These are phyloP conservation scores for Spodoptera frugiperda DNA, from an alignment of 1,140 invertebrate genomes.

Conservation along the genomic window DNA sequence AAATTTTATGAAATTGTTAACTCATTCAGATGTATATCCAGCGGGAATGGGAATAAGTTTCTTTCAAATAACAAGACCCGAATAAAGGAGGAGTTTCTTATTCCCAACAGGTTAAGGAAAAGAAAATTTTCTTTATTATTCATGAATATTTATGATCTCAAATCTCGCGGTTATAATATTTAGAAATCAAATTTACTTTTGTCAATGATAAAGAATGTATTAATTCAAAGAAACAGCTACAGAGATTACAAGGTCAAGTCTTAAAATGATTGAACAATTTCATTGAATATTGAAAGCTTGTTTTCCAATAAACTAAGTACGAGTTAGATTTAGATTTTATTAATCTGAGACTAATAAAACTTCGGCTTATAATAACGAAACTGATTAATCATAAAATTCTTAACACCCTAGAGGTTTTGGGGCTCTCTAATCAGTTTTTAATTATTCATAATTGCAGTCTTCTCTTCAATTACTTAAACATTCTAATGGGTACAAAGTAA, in stretches of 20 bases:
- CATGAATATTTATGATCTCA: constrained; percentile 49
- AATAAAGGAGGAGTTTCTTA: constrained; percentile 44
- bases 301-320: neutral
- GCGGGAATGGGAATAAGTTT: constrained; percentile 50
- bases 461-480: constrained; percentile 18
- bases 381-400: neutral
- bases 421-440: constrained; percentile 4
- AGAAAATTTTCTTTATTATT: constrained; percentile 50
- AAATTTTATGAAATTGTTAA: constrained; percentile 39
- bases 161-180: constrained; percentile 36
- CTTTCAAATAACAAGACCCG: constrained; percentile 52
- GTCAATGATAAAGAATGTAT: constrained; percentile 23
- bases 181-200: constrained; percentile 39
- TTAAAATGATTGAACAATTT: constrained; percentile 14
- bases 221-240: constrained; percentile 24
- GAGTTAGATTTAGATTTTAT: constrained; percentile 3
- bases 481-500: constrained; percentile 26
- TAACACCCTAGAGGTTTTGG: neutral
- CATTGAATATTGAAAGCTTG: constrained; percentile 7
- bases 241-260: neutral
- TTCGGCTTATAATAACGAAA: neutral
- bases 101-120: constrained; percentile 43
- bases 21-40: constrained; percentile 48
- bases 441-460: constrained; percentile 14
- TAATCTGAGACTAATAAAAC: neutral